Conservation (phyloP, 2,113 vertebrate species). For the Paratilapia polleni region DNA sequence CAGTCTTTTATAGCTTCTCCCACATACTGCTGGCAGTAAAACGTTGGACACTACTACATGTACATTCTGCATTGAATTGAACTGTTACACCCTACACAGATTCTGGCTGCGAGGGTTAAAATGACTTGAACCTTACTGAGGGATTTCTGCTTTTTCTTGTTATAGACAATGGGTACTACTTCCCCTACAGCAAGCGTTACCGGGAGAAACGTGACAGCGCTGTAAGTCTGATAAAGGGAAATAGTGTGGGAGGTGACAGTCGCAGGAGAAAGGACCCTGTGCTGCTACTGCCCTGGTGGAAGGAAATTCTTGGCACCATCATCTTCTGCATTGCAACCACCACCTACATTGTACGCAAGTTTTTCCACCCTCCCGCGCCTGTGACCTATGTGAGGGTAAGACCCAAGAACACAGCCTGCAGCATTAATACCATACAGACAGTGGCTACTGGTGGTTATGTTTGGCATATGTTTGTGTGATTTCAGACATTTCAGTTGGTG, state of each 20-base stretch:
- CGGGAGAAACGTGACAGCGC: conserved; percentile 86
- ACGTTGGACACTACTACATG: no score
- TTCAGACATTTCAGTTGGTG: neutral
- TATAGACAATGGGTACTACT: conserved; percentile 95
- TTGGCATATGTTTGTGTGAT: neutral
- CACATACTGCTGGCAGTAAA: no score
- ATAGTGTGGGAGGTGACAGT: conserved; percentile 68
- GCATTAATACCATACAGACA: neutral
- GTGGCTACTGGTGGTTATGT: neutral
- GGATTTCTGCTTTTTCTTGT: neutral
- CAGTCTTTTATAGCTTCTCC: no score
- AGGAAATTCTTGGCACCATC: conserved; percentile 95
- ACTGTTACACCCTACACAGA: neutral
- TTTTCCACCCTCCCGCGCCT: conserved; percentile 90
- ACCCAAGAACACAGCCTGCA: neutral
- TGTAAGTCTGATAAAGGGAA: conserved; percentile 82
- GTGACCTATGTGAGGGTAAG: conserved; percentile 84
- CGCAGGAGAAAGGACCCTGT: conserved; percentile 92
- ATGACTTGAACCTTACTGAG: neutral
- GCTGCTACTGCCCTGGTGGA: conserved; percentile 96
- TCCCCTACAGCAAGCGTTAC: conserved; percentile 89
- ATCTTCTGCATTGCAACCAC: conserved; percentile 94
- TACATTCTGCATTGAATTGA: no score
- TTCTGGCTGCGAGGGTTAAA: neutral
- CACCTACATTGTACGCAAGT: conserved; percentile 93